Base-by-base conservation (phyloP, 30 jellyfish, hydroid and myxozoan genomes). In the Pelagia noctiluca region DNA sequence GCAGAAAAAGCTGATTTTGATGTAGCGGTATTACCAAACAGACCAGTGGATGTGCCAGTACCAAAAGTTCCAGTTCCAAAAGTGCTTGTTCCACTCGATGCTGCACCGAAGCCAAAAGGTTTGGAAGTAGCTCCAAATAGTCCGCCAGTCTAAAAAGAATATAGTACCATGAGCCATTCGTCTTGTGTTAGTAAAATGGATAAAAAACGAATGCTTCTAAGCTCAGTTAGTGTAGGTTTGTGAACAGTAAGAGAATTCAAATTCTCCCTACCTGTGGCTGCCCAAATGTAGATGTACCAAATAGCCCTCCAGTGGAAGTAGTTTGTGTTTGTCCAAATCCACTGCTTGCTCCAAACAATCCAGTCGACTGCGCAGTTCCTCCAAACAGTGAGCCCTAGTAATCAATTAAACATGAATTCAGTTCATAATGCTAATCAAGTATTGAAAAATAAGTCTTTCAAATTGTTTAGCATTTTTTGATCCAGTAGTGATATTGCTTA, bases 81-180 rank as follows among this genome's bases (percentile, higher is more conserved):
- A 7, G 88, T 75, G 25, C 8, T 63, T 35, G 96, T 78, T 24
- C 88, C 80, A 0, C 84, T 32, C 3, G 67, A 64, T 50, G 90
- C 47, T 8, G 82, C 50, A 23, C 86, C 88, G 48, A 88, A 88
- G 16, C 80, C 82, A 35, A 79, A 88, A 21, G 91, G 91, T 26
- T 92, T 92, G 10, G 97, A 63, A 10, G 96, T 61, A 8, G 96
- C 88, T 25, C 98, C 98, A 79, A 92, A 92, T 2, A 92, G 82
- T 7, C 98, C 95, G 8, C 97, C 96, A 72, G 80, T 65, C 82
- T 90, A 28, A 16, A 66, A 72, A 18, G 46, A 71, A 75, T 53
- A 54, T 28, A 63, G 0, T 35, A 16, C 25, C 83, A 25, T 24
- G 86, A 36, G n/a, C 90, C 86, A 79, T 50, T 61, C 16, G 85